These are phyloP conservation scores for Todus mexicanus DNA, from an alignment of 2,797 vertebrate genomes.

Conservation along the genomic window DNA sequence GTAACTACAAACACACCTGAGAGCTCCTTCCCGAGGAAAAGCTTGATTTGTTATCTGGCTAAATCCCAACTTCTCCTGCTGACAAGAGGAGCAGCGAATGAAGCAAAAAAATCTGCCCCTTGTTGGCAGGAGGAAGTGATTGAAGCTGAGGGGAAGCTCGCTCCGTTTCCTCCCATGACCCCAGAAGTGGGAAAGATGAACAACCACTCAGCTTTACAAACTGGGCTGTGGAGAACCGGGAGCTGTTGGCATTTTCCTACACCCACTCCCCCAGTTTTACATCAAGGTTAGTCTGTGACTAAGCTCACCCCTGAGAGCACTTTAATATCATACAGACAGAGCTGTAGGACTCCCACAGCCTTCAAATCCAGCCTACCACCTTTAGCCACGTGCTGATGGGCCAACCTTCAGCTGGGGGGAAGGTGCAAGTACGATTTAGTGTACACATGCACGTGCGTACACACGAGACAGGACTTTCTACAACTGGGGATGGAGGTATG, in stretches of 20 bases:
- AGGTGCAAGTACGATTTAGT: not conserved
- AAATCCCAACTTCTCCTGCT: not conserved
- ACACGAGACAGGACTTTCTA: not conserved
- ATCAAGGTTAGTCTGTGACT: not conserved
- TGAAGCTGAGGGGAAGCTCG: not conserved
- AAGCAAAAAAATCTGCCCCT: not conserved
- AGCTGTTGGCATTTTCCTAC: not conserved
- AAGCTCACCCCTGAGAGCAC: not conserved
- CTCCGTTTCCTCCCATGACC: not conserved
- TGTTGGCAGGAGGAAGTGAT: constrained; percentile 14
- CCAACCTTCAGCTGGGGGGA: not conserved
- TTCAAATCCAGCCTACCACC: not conserved
- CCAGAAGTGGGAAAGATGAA: not conserved
- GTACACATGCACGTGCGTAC: too few relatives aligned
- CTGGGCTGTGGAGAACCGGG: not conserved
- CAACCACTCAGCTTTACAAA: not conserved
- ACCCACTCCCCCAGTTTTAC: not conserved
- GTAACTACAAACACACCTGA: not conserved
- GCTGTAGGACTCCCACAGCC: not conserved
- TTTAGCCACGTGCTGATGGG: not conserved
- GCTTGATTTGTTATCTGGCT: not conserved
- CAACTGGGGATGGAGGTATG: not conserved
- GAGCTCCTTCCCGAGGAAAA: not conserved
- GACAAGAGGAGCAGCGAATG: not conserved
- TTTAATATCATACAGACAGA: not conserved